phyloP scores from a whole-genome alignment of 1,140 invertebrate genomes.

The Bradysia coprophila region DNA sequence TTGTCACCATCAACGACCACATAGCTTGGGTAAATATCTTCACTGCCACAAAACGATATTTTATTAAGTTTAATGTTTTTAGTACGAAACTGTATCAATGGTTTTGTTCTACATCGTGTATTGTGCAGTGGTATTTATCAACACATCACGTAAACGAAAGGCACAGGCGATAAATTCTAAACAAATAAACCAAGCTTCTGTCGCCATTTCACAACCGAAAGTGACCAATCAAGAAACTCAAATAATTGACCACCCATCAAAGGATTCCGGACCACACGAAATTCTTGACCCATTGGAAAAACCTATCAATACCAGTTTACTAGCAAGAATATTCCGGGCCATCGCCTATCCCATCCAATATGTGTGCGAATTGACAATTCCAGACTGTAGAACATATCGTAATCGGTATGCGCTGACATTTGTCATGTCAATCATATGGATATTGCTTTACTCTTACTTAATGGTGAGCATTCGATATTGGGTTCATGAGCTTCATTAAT shows the following conservation, averaged over 20 bases:
- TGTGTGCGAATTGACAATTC: slow-evolving; percentile 69
- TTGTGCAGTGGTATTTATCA: slow-evolving; percentile 65
- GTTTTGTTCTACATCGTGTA: slow-evolving; percentile 70
- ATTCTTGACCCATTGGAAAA: slow-evolving; percentile 17
- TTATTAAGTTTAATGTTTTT: no score
- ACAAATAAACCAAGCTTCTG: slow-evolving; percentile 17
- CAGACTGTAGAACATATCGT: slow-evolving; percentile 62
- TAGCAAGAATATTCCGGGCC: slow-evolving; percentile 47
- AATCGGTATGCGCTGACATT: slow-evolving; percentile 81
- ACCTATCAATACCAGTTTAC: slow-evolving; percentile 26
- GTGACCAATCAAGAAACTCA: slow-evolving; percentile 2
- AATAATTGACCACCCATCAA: slow-evolving; percentile 12
- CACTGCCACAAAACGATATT: slow-evolving; percentile 8
- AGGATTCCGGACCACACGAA: slow-evolving; percentile 14
- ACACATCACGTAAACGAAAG: slow-evolving; percentile 59
- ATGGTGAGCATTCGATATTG: slow-evolving; percentile 49
- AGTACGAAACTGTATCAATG: slow-evolving; percentile 73
- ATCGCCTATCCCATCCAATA: slow-evolving; percentile 71
- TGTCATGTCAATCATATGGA: slow-evolving; percentile 80
- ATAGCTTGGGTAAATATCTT: slow-evolving; percentile 72
- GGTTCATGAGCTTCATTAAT: no score
- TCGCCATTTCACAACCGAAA: slow-evolving; percentile 5
- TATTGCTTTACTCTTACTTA: slow-evolving; percentile 84
- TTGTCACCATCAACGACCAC: slow-evolving; percentile 64
- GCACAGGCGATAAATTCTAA: slow-evolving; percentile 44